A percentile compares a stretch with the other conserved stretches of the same genome.
These are phyloP conservation scores for Apis florea DNA, from an alignment of 1,140 invertebrate genomes.

Conservation along the genomic window DNA sequence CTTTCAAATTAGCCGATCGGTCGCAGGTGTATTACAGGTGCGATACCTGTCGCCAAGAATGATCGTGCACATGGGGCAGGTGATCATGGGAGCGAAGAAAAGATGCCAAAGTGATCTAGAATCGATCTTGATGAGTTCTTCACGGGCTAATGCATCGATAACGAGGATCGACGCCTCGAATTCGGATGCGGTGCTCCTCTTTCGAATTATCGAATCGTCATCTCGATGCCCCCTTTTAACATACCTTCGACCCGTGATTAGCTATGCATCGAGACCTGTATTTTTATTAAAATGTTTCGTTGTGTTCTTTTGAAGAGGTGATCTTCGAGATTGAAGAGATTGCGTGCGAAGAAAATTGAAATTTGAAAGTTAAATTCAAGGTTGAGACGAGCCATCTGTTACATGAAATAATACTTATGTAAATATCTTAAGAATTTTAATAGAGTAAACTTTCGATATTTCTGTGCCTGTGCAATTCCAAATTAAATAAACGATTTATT, in stretches of 20 bases:
- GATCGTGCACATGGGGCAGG: constrained; percentile 56
- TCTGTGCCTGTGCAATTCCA: too few species aligned
- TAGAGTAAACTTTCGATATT: too few species aligned
- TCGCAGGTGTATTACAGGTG: constrained; percentile 63
- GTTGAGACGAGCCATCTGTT: too few species aligned
- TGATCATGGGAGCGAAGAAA: constrained; percentile 41
- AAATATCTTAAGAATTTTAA: too few species aligned
- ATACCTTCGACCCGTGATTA: background rate
- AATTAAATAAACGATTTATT: too few species aligned
- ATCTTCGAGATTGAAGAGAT: background rate
- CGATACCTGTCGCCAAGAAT: constrained; percentile 60
- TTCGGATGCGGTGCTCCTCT: background rate
- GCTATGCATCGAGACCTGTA: background rate
- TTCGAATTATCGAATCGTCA: background rate
- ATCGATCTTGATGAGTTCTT: constrained; percentile 54
- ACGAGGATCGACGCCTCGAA: constrained; percentile 22
- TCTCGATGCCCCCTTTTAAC: too few species aligned
- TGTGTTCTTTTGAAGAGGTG: background rate
- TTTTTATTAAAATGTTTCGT: background rate
- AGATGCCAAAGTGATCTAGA: constrained; percentile 43
- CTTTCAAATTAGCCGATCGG: constrained; percentile 52
- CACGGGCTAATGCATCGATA: constrained; percentile 37
- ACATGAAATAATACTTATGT: too few species aligned
- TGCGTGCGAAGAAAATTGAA: too few species aligned
- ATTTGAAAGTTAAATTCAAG: too few species aligned